Evolutionary conservation across 2,113 vertebrate genomes (phyloP).

Genomic region (Pica pica): DNA sequence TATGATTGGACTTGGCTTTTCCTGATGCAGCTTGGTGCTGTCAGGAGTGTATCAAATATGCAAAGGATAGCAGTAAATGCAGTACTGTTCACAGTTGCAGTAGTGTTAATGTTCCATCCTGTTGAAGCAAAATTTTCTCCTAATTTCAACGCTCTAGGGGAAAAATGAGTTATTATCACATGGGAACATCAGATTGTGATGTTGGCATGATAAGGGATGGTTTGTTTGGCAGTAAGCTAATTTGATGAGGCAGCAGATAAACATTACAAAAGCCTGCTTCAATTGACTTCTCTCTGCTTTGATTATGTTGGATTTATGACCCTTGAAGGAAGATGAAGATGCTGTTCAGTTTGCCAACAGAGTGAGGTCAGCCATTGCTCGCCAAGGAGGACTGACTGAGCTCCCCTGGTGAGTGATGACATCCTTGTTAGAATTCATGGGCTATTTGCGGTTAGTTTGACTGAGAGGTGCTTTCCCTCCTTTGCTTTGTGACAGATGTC

Average conservation of each 20-base stretch:
- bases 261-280: background rate
- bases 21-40: background rate
- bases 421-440: background rate
- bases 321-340: constrained; percentile 84
- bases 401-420: constrained; percentile 83
- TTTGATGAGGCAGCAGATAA: background rate
- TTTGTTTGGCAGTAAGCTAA: background rate
- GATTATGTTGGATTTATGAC: background rate
- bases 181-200: background rate
- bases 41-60: background rate
- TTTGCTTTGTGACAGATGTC: background rate
- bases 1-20: background rate
- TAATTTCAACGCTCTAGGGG: background rate
- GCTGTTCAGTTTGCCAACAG: constrained; percentile 91
- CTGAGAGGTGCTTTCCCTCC: background rate
- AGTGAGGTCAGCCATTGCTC: constrained; percentile 90
- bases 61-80: background rate
- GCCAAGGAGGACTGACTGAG: constrained; percentile 88
- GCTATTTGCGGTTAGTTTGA: background rate
- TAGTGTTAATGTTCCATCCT: background rate
- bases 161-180: background rate
- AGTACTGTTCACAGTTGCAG: background rate
- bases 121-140: background rate
- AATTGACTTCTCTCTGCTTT: background rate
- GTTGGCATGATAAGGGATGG: background rate